A percentile compares a stretch with the other conserved stretches of the same genome.
Evolutionary conservation across 2,888 invertebrate genomes (phyloP).

Genomic region (Nephrocerus scutellatus): DNA sequence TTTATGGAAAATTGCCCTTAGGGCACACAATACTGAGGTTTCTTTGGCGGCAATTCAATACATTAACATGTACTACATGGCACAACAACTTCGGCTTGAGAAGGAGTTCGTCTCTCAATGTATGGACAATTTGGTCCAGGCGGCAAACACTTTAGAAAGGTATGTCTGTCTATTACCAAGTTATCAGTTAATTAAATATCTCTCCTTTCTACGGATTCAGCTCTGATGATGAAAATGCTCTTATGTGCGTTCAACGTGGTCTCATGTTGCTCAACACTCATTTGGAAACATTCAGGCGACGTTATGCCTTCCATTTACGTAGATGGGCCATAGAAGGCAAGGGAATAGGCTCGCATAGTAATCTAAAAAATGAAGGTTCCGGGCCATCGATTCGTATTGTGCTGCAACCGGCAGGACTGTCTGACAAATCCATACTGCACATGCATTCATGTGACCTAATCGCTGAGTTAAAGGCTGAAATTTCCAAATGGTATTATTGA

Average conservation of each 20-base stretch:
- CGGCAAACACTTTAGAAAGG: conserved; percentile 63
- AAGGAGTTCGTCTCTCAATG: conserved; percentile 89
- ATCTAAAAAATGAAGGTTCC: conserved; percentile 48
- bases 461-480: conserved; percentile 87
- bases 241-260: conserved; percentile 86
- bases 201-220: conserved; percentile 23
- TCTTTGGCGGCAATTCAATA: conserved; percentile 93
- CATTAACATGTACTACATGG: conserved; percentile 89
- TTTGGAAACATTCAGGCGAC: conserved; percentile 81
- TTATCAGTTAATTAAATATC: background rate
- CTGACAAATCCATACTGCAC: conserved; percentile 75
- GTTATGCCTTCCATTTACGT: conserved; percentile 81
- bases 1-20: conserved; percentile 86
- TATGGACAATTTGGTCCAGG: conserved; percentile 83
- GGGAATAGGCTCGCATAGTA: conserved; percentile 68
- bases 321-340: conserved; percentile 81
- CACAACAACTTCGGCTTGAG: conserved; percentile 82
- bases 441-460: conserved; percentile 81
- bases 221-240: conserved; percentile 60
- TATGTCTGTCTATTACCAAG: conserved; percentile 16
- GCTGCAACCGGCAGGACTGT: conserved; percentile 81
- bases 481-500: conserved; percentile 68
- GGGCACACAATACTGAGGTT: conserved; percentile 87
- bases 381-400: conserved; percentile 68
- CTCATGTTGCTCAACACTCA: conserved; percentile 82